Base-by-base conservation (phyloP, 2,113 vertebrate species). In the Rhea americana region DNA sequence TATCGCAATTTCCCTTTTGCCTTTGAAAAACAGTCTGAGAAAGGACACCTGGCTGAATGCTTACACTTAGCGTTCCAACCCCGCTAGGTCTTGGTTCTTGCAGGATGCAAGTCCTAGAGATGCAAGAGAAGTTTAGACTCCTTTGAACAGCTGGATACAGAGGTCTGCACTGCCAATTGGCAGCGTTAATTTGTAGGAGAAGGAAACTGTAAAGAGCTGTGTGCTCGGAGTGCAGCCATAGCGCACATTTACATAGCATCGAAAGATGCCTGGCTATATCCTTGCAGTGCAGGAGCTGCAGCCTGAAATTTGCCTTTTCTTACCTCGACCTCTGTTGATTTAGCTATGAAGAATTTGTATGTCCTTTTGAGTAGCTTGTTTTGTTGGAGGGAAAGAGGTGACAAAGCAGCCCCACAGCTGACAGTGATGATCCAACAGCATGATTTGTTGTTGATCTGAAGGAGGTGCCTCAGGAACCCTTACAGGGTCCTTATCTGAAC, bases 401-500 rank as follows among this genome's bases (percentile, higher is more conserved):
- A 41, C 51, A 65, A 37, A 75, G 45, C 78, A 79, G 55, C 48
- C 32, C 8, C 16, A 2, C 30, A 24, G 53, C 25, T 55, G 4
- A 1, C 30, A 41, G 5, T 15, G 19, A 13, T 35, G 13, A 37
- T 91, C 43, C 43, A 32, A 1, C n/a, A 39, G 2, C 1, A 4
- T 71, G 30, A 21, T 87, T 80, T 37, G 5, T 76, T 77, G 9
- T 0, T 32, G 55, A 74, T 47, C 87, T 90, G 82, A 62, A 48
- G 82, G 66, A 66, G 11, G n/a, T 76, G 59, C 41, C 50, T 25
- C 61, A 70, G 82, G 63, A 82, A 6, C 67, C 7, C 43, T 75
- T 75, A 24, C 45, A 43, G 63, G 59, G 47, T 37, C 83, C 47
- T 92, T 9, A 50, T 59, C 84, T 89, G 79, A 95, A 73, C 39